These are phyloP conservation scores for Ophion obscuratus DNA, from an alignment of 2,888 invertebrate genomes.

Conservation along the genomic window DNA sequence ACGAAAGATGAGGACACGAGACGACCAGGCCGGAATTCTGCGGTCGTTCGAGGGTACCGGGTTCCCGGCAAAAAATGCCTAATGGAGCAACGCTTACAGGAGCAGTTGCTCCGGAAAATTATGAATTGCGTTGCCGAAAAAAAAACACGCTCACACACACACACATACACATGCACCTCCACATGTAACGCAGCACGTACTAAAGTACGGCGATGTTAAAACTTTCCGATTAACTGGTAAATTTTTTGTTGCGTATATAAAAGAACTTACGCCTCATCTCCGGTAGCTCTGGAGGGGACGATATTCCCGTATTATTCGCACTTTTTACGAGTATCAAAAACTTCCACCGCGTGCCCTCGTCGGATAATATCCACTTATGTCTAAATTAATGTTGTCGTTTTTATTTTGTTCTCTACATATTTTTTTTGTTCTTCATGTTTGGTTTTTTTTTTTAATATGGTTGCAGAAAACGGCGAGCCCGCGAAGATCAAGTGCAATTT, in stretches of 20 bases:
- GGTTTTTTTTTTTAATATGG: slow-evolving; percentile 17
- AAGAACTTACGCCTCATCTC: slow-evolving; percentile 44
- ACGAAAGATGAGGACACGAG: slow-evolving; percentile 50
- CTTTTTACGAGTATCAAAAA: slow-evolving; percentile 49
- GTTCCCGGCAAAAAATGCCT: slow-evolving; percentile 76
- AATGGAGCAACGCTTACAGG: slow-evolving; percentile 79
- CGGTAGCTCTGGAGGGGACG: slow-evolving; percentile 30
- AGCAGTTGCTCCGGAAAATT: slow-evolving; percentile 78
- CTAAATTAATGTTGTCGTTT: slow-evolving; percentile 42
- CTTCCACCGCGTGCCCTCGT: neutral
- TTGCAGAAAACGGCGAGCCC: slow-evolving; percentile 90
- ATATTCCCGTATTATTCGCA: slow-evolving; percentile 34
- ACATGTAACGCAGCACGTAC: slow-evolving; percentile 42
- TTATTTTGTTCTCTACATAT: neutral
- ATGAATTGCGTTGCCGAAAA: slow-evolving; percentile 75
- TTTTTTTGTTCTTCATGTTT: neutral
- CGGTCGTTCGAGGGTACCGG: slow-evolving; percentile 71
- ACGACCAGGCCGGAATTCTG: slow-evolving; percentile 77
- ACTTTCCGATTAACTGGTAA: slow-evolving; percentile 40
- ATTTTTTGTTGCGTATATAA: neutral
- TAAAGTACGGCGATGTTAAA: slow-evolving; percentile 34
- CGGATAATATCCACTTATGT: slow-evolving; percentile 52
- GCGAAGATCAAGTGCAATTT: slow-evolving; percentile 95
- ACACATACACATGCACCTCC: slow-evolving; percentile 11
- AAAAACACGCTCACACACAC: slow-evolving; percentile 10